Evolutionary conservation across 1,140 invertebrate species (phyloP).

Genomic region (Anastrepha ludens): DNA sequence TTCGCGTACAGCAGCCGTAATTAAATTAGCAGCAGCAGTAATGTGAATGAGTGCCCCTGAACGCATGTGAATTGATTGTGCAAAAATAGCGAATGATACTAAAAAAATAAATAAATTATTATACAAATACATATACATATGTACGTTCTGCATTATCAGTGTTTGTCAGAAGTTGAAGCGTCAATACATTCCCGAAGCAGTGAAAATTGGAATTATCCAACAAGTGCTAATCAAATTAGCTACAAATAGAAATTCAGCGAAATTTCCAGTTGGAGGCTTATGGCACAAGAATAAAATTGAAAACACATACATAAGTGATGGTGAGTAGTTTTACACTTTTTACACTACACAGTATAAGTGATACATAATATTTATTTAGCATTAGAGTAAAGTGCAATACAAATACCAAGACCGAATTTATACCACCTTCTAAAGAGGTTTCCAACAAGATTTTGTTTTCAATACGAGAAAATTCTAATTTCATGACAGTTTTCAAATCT

Average conservation of each 20-base stretch:
- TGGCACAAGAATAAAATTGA: not conserved
- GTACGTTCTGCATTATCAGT: slow-evolving; percentile 18
- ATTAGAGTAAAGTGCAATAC: no score
- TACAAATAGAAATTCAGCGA: slow-evolving; percentile 20
- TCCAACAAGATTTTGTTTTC: no score
- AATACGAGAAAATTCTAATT: no score
- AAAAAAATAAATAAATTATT: not conserved
- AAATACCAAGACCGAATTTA: no score
- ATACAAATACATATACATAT: not conserved
- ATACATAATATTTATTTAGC: no score
- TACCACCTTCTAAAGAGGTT: no score
- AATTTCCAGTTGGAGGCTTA: not conserved
- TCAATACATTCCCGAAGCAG: not conserved
- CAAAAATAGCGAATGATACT: not conserved
- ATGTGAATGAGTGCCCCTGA: slow-evolving; percentile 20
- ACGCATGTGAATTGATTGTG: slow-evolving; percentile 32
- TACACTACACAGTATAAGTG: no score
- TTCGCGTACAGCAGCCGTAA: slow-evolving; percentile 43
- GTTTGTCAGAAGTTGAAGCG: slow-evolving; percentile 24
- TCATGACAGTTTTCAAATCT: no score
- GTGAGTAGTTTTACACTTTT: not conserved
- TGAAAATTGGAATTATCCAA: slow-evolving; percentile 35
- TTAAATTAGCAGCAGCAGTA: slow-evolving; percentile 40
- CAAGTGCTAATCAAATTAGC: slow-evolving; percentile 37
- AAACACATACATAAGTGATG: not conserved